Percentiles rank a stretch among this genome's conserved stretches.
phyloP scores from a whole-genome alignment of 2,113 vertebrate genomes.

The Bungarus multicinctus region DNA sequence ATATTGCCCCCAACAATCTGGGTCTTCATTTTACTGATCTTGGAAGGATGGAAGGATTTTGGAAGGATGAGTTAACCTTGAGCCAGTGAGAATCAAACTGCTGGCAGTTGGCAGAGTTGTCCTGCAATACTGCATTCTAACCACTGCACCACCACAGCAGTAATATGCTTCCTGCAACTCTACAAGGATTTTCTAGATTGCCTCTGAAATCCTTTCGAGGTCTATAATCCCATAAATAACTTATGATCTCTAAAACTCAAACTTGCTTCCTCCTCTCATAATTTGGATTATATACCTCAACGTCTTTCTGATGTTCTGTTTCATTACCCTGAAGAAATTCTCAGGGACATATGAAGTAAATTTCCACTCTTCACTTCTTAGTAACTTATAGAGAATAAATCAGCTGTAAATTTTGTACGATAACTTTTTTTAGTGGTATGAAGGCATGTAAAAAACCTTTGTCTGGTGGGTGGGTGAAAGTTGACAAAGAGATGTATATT shows the following conservation, averaged over 20 bases:
- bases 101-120: too few species aligned
- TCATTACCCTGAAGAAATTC: neutral
- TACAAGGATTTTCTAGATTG: neutral
- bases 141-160: too few species aligned
- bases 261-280: neutral
- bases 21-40: too few species aligned
- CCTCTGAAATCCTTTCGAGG: neutral
- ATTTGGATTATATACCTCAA: neutral
- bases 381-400: neutral
- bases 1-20: too few species aligned
- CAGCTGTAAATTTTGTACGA: neutral
- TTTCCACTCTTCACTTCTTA: neutral
- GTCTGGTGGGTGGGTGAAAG: too few species aligned
- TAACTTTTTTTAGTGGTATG: neutral
- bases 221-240: neutral
- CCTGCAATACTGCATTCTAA: too few species aligned
- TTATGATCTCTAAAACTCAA: neutral
- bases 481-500: neutral
- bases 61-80: too few species aligned
- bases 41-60: too few species aligned
- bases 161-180: neutral
- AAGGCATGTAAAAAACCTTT: neutral
- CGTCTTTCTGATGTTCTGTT: neutral
- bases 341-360: neutral
- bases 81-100: too few species aligned